A percentile compares a stretch with the other conserved stretches of the same genome.
Evolutionary conservation across 2,113 vertebrate genomes (phyloP).

Genomic region (Cheirogaleus medius): DNA sequence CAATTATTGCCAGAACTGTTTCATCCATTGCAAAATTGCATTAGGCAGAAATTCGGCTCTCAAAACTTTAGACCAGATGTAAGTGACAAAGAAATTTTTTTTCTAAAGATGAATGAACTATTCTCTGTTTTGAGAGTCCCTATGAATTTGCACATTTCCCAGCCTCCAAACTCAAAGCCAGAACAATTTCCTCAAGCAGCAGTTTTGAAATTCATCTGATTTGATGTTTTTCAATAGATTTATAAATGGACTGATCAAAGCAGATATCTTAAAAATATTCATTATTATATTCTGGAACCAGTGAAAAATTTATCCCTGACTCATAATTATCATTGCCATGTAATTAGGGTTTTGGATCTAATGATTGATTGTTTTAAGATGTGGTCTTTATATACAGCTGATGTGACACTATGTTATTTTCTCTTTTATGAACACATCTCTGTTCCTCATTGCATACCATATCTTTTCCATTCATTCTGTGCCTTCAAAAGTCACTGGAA

Average conservation of each 20-base stretch:
- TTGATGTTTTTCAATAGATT: background rate
- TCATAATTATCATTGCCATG: background rate
- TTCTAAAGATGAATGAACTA: background rate
- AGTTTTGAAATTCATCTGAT: background rate
- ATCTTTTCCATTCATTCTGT: background rate
- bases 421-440: background rate
- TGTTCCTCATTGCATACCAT: accelerated
- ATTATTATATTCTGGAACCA: background rate
- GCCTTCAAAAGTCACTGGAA: background rate
- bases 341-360: background rate
- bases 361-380: background rate
- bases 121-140: background rate
- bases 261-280: background rate
- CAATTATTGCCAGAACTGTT: background rate
- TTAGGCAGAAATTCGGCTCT: background rate
- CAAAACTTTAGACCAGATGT: background rate
- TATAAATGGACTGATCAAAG: background rate
- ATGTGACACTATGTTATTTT: accelerated
- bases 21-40: background rate
- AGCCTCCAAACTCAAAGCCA: background rate
- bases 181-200: background rate
- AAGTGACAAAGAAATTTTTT: background rate
- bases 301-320: background rate
- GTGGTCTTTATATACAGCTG: too few relatives aligned
- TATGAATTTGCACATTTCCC: background rate